Percentiles rank a stretch among this genome's conserved stretches.
These are phyloP conservation scores for Microchirus variegatus DNA, from an alignment of 2,797 vertebrate genomes.

Conservation along the genomic window DNA sequence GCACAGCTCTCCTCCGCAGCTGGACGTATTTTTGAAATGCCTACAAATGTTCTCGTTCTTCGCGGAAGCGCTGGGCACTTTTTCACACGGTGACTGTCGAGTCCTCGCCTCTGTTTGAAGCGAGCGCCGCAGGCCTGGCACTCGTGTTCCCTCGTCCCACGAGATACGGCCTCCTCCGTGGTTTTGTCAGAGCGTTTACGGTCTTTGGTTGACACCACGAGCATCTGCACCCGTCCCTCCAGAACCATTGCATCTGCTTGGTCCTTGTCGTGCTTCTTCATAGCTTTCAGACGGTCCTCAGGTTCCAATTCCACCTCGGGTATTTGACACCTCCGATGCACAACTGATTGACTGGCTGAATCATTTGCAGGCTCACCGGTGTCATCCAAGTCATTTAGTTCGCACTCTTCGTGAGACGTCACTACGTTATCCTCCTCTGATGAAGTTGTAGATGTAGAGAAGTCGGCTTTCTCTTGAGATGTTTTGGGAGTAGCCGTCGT, in stretches of 20 bases:
- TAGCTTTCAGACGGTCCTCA: slow-evolving; percentile 78
- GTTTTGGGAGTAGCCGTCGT: slow-evolving; percentile 4
- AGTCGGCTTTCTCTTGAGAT: slow-evolving; percentile 20
- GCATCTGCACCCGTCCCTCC: slow-evolving; percentile 93
- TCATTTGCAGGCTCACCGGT: slow-evolving; percentile 3
- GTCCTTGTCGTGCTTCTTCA: slow-evolving; percentile 90
- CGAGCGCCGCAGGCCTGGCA: slow-evolving; percentile 86
- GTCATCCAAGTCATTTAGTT: slow-evolving; percentile 53
- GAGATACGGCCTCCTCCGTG: slow-evolving; percentile 84
- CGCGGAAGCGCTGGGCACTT: slow-evolving; percentile 83
- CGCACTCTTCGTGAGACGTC: slow-evolving; percentile 33
- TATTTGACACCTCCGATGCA: slow-evolving; percentile 11
- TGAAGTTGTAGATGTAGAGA: slow-evolving; percentile 32
- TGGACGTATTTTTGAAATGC: slow-evolving; percentile 12
- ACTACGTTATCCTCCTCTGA: slow-evolving; percentile 53
- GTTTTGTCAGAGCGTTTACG: slow-evolving; percentile 87
- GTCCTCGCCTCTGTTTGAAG: slow-evolving; percentile 91
- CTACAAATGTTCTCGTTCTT: slow-evolving; percentile 67
- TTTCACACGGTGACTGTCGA: slow-evolving; percentile 87
- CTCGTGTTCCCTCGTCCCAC: slow-evolving; percentile 76
- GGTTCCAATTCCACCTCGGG: slow-evolving; percentile 47
- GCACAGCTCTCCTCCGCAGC: neutral
- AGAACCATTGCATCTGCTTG: slow-evolving; percentile 90
- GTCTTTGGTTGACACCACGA: slow-evolving; percentile 84
- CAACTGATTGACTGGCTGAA: neutral